phyloP scores from a whole-genome alignment of 2,113 vertebrate genomes.

The Colossoma macropomum region DNA sequence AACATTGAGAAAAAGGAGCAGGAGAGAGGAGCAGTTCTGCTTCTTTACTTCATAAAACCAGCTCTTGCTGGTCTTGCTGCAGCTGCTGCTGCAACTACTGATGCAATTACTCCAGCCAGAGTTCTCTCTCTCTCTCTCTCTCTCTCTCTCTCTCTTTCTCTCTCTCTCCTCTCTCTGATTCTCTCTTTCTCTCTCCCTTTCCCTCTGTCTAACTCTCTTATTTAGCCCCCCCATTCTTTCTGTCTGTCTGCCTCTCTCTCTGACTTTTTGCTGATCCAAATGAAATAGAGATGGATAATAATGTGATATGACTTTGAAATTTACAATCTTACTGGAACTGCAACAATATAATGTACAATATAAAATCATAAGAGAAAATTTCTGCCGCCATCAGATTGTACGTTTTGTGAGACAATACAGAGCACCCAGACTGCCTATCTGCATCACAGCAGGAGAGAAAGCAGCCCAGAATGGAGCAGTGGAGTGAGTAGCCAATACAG shows the following conservation, averaged over 20 bases:
- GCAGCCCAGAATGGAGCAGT: conserved; percentile 12
- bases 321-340: not conserved
- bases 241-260: not conserved
- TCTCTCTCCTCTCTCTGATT: not conserved
- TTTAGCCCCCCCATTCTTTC: not conserved
- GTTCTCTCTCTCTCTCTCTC: not conserved
- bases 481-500: not conserved
- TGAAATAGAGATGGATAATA: conserved; percentile 4
- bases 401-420: conserved; percentile 18
- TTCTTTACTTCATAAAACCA: not conserved
- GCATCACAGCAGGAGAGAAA: conserved; percentile 16
- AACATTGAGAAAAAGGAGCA: not conserved
- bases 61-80: not conserved
- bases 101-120: conserved; percentile 21
- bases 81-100: not conserved
- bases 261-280: not conserved
- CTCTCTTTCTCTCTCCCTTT: too few relatives aligned
- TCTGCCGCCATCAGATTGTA: not conserved
- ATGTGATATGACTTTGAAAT: conserved; percentile 2
- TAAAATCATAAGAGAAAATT: conserved; percentile 7
- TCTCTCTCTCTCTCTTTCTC: not conserved
- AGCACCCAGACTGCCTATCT: conserved; percentile 10
- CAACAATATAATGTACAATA: not conserved
- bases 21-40: not conserved
- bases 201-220: not conserved